Percentiles rank a stretch among this genome's conserved stretches.
Conservation (phyloP, 1,140 invertebrate genomes). For the Drosophila tani region DNA sequence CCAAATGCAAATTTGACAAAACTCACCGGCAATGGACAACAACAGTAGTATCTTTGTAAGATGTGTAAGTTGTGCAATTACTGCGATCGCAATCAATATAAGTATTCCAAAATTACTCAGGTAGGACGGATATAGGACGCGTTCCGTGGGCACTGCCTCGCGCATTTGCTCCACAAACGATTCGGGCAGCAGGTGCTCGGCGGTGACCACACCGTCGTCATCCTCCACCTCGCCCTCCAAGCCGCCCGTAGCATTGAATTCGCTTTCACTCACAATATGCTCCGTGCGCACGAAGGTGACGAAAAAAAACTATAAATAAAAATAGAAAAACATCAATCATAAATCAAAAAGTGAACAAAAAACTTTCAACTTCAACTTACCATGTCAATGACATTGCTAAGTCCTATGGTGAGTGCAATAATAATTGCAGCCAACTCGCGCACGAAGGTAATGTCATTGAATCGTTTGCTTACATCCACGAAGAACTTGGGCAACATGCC, state of each 20-base stretch:
- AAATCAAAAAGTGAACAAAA: background rate
- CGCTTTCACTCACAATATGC: constrained; percentile 78
- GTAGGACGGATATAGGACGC: constrained; percentile 89
- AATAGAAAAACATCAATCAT: constrained; percentile 25
- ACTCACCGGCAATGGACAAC: constrained; percentile 86
- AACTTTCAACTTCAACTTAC: constrained; percentile 81
- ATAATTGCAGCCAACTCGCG: constrained; percentile 86
- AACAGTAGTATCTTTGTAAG: constrained; percentile 89
- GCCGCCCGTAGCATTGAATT: constrained; percentile 72
- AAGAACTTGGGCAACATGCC: constrained; percentile 85
- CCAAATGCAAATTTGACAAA: background rate
- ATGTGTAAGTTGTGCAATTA: constrained; percentile 91
- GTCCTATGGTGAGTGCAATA: constrained; percentile 86
- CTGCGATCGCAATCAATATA: constrained; percentile 89
- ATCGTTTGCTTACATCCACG: constrained; percentile 85
- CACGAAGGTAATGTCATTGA: constrained; percentile 86
- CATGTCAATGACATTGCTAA: constrained; percentile 87
- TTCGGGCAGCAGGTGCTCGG: constrained; percentile 70
- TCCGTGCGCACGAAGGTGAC: constrained; percentile 79
- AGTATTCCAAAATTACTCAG: constrained; percentile 90
- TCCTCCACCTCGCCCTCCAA: constrained; percentile 30
- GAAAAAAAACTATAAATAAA: constrained; percentile 70
- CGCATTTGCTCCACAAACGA: constrained; percentile 77
- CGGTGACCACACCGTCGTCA: constrained; percentile 43
- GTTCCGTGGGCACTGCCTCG: constrained; percentile 66